Base-by-base conservation (phyloP, 2,888 invertebrate species). In the Ceraclea dissimilis region DNA sequence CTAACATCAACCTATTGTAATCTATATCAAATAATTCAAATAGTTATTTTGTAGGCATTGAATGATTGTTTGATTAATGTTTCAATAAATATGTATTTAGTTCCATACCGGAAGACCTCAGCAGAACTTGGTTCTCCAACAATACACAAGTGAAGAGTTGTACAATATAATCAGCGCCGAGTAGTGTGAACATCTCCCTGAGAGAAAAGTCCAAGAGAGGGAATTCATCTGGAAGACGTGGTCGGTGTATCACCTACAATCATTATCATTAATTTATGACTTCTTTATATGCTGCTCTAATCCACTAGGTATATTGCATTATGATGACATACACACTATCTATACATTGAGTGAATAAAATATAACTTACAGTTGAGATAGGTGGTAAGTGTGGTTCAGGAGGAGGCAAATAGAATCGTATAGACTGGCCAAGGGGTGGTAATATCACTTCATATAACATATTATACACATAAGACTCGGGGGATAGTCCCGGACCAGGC, bases 391-490 rank as follows among this genome's bases (percentile, higher is more conserved):
- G 83, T 58, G 85, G 84, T 70, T 86, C 85, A 43, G 81, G 72
- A 22, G 86, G 86, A 52, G 86, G 86, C 66, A 86, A 77, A 72
- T 85, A 84, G 65, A 90, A 75, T 67, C 86, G 76, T 75, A 96
- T 79, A 60, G 93, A 93, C 69, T 92, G 88, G 13, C 96, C 96
- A 1, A 91, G 85, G 54, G 88, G 81, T 44, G 97, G 97, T 65
- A 94, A 80, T 67, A 88, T 89, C 56, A 97, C 91, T 78, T 97
- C 95, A 74, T 94, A 93, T 51, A 98, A 79, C 63, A 97, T 80
- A 76, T 96, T 96, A 74, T 93, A 96, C 10, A 98, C 91, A 75
- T 93, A 94, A 59, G 93, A 91, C 75, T 97, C 97, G 56, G 96
- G 79, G 65, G 93, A 90, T 21, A 90, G 78, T 48, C 87, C 82